Conservation (phyloP, 2,888 invertebrate genomes). For the Eilema sororculum region DNA sequence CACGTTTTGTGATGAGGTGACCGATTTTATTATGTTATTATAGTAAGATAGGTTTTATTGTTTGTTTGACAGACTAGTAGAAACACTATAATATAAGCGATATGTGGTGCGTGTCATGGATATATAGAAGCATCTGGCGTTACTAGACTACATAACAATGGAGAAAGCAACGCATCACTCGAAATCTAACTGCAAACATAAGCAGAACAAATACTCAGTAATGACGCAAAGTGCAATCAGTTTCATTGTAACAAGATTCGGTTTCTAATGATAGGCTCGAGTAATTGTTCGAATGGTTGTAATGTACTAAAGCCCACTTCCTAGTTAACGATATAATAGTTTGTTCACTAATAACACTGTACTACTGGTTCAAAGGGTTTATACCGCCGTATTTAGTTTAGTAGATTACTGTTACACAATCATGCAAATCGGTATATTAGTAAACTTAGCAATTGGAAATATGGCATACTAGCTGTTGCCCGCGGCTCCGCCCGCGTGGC, state of each 20-base stretch:
- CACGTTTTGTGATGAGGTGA: neutral
- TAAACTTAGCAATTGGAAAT: neutral
- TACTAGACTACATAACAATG: conserved; percentile 55
- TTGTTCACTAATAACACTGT: conserved; percentile 19
- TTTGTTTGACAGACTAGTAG: conserved; percentile 32
- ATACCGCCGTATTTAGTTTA: conserved; percentile 13
- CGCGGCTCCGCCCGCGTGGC: too few relatives aligned
- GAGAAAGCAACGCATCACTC: conserved; percentile 61
- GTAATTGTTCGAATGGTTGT: conserved; percentile 21
- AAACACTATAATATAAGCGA: conserved; percentile 36
- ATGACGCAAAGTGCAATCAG: conserved; percentile 27
- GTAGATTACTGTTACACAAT: conserved; percentile 18
- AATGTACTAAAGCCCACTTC: conserved; percentile 24
- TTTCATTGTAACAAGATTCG: conserved; percentile 32
- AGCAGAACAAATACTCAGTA: conserved; percentile 28
- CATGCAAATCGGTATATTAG: neutral
- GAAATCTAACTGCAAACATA: conserved; percentile 54
- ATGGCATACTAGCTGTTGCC: neutral
- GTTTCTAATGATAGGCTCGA: conserved; percentile 27
- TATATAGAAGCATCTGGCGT: conserved; percentile 34
- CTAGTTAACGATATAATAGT: conserved; percentile 20
- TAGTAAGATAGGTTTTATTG: conserved; percentile 18
- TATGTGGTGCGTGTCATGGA: conserved; percentile 50
- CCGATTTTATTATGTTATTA: conserved; percentile 7
- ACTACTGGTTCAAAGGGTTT: conserved; percentile 1